phyloP scores from a whole-genome alignment of 2,113 vertebrate species.

The Struthidea cinerea region DNA sequence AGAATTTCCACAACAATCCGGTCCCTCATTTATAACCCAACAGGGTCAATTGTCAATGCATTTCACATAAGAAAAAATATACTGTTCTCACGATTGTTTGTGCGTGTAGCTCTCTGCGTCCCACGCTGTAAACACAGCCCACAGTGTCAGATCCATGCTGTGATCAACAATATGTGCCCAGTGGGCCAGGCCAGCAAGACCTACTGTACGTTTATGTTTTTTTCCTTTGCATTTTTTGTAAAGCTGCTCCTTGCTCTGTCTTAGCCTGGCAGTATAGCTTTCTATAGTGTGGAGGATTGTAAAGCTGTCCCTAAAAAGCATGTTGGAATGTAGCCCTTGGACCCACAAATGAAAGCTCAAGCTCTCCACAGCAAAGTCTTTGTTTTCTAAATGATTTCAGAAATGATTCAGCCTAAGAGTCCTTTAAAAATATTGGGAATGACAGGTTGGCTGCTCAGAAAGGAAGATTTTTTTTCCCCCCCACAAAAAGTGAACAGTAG shows the following conservation, averaged over 20 bases:
- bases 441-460: not conserved
- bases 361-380: not conserved
- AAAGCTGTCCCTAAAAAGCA: not conserved
- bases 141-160: slow-evolving; percentile 29
- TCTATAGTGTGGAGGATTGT: not conserved
- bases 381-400: not conserved
- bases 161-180: slow-evolving; percentile 36
- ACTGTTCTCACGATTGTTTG: slow-evolving; percentile 46
- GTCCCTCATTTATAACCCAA: not conserved
- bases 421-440: not conserved
- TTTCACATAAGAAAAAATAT: slow-evolving; percentile 3
- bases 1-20: slow-evolving; percentile 46
- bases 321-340: not conserved
- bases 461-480: not conserved
- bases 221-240: not conserved
- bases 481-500: not conserved
- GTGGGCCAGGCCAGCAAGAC: not conserved
- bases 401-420: not conserved
- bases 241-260: not conserved
- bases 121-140: slow-evolving; percentile 1
- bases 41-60: not conserved
- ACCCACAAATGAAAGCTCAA: not conserved
- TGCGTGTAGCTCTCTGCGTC: not conserved
- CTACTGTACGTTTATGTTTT: not conserved
- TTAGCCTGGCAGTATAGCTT: not conserved